Evolutionary conservation across 2,888 invertebrate species (phyloP), one percentile per base, ranked within the genome.

Genomic region (Acleris literana): DNA sequence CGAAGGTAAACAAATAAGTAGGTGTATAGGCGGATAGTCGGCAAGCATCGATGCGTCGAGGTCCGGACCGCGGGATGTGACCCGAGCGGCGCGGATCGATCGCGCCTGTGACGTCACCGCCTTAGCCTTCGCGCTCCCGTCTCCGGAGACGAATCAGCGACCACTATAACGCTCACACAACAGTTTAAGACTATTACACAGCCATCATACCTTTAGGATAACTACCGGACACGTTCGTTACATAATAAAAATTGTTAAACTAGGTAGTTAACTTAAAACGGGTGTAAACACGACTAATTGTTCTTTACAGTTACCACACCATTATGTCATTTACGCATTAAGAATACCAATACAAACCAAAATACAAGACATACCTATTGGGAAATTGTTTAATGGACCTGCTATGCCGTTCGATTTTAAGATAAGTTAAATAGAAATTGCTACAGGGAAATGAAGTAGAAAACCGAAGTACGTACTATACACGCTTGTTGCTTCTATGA

Each of bases 41-140:
- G 71, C 71, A 64, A 71, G 77, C 75, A 78, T 76, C 78, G 77
- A 76, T 76, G 76, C 70, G 71, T 71, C 72, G 66, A 58, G 61
- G 69, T 71, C 70, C 74, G 65, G 60, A 49, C 64, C 68, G 69
- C 71, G 69, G 70, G 69, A 68, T 69, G 70, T 66, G 71, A 63
- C 70, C 61, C 64, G 69, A 58, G 66, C 58, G 64, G 66, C 58
- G 64, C 69, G 72, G 68, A 87, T 88, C 88, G 90, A 90, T 90
- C 83, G 80, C 71, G 70, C 80, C 85, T 72, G 85, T 90, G 90
- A 91, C 90, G 90, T 91, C 91, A 90, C 83, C 81, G 77, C 83
- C 86, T 88, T 83, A 84, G 85, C 85, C 84, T 85, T 84, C 83
- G 78, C 78, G 77, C 75, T 76, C 75, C 74, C 71, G 71, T 76